These are phyloP conservation scores for Amiota communis DNA, from an alignment of 2,888 invertebrate genomes.

Conservation along the genomic window DNA sequence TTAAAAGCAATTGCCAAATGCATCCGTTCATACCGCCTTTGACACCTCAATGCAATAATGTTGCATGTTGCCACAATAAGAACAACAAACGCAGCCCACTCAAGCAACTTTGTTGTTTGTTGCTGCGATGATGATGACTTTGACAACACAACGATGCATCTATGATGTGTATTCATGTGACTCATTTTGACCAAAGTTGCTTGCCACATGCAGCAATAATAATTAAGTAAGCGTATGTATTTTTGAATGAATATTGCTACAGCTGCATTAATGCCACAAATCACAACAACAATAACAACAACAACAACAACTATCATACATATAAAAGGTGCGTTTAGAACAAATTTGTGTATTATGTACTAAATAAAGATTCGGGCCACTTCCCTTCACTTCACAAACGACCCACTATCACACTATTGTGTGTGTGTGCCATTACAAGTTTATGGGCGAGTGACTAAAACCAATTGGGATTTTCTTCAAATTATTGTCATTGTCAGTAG, in stretches of 20 bases:
- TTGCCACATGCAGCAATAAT: too few relatives aligned
- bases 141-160: neutral
- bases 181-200: constrained; percentile 28
- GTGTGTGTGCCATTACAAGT: too few relatives aligned
- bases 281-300: neutral
- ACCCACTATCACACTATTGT: neutral
- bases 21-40: neutral
- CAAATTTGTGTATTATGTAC: neutral
- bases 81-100: too few relatives aligned
- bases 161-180: constrained; percentile 21
- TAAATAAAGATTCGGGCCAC: neutral
- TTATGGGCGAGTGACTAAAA: too few relatives aligned
- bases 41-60: neutral
- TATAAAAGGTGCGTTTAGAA: constrained; percentile 14
- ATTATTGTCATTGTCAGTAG: neutral
- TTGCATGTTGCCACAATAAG: neutral
- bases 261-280: constrained; percentile 33
- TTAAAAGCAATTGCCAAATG: too few relatives aligned
- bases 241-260: constrained; percentile 8
- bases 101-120: neutral
- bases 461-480: too few relatives aligned
- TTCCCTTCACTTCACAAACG: neutral
- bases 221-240: neutral
- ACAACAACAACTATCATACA: neutral
- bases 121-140: neutral